Percentiles rank a stretch among this genome's conserved stretches.
Evolutionary conservation across 2,888 invertebrate species (phyloP).

Genomic region (Scelioninae gen. 2): DNA sequence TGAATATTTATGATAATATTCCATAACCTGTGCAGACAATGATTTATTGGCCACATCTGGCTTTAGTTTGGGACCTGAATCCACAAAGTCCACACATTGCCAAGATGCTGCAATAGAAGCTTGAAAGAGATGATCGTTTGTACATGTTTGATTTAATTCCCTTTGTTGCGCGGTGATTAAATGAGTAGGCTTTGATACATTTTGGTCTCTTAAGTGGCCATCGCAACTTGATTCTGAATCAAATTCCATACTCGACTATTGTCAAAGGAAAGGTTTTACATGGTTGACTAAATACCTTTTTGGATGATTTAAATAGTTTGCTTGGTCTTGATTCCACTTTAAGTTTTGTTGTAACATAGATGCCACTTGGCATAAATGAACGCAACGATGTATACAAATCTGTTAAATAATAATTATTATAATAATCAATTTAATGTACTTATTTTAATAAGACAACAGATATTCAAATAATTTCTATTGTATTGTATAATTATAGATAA

Average conservation of each 20-base stretch:
- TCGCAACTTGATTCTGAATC: conserved; percentile 71
- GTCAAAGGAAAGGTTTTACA: conserved; percentile 38
- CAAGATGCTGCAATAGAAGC: conserved; percentile 55
- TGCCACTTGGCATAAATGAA: conserved; percentile 1
- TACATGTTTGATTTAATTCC: conserved; percentile 43
- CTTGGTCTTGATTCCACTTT: background rate
- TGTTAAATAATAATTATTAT: background rate
- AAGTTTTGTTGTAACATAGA: background rate
- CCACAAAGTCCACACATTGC: conserved; percentile 45
- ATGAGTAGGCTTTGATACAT: conserved; percentile 54
- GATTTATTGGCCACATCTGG: conserved; percentile 59
- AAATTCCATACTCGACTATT: conserved; percentile 68
- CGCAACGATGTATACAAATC: background rate
- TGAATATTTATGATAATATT: conserved; percentile 83
- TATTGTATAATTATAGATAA: too few species aligned
- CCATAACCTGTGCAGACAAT: conserved; percentile 75
- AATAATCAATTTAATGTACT: too few species aligned
- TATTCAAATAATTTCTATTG: too few species aligned
- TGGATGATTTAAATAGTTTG: too few species aligned
- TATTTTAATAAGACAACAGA: too few species aligned
- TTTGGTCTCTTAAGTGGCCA: conserved; percentile 63
- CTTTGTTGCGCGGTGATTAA: too few species aligned
- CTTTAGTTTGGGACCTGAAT: conserved; percentile 17
- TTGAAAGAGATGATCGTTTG: conserved; percentile 8
- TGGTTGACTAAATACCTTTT: conserved; percentile 37